phyloP scores from a whole-genome alignment of 2,888 invertebrate genomes.

The Cryptophagus acutangulus region DNA sequence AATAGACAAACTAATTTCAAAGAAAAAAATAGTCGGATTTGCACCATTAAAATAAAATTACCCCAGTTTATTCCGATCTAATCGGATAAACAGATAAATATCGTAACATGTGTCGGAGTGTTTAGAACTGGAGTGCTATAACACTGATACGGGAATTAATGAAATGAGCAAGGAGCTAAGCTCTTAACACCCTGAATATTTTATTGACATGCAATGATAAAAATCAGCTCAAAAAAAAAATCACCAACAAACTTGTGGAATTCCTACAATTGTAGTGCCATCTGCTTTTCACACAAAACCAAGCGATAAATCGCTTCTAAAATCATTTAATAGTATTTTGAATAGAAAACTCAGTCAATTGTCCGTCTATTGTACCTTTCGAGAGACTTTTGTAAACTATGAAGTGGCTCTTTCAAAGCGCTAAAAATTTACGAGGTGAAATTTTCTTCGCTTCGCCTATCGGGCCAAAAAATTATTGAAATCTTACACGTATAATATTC shows the following conservation, averaged over 20 bases:
- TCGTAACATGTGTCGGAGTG: slow-evolving; percentile 45
- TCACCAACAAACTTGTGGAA: slow-evolving; percentile 5
- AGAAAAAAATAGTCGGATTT: too few relatives aligned
- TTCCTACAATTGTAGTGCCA: slow-evolving; percentile 3
- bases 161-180: not conserved
- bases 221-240: not conserved
- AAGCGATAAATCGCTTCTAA: slow-evolving; percentile 27
- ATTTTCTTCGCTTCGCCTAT: too few relatives aligned
- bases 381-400: slow-evolving; percentile 21
- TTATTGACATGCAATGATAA: slow-evolving; percentile 1
- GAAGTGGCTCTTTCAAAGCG: slow-evolving; percentile 19
- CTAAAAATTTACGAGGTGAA: too few relatives aligned
- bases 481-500: slow-evolving; percentile 95
- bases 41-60: too few relatives aligned
- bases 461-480: too few relatives aligned
- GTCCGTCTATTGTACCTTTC: slow-evolving; percentile 16
- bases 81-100: slow-evolving; percentile 43
- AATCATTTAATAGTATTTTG: slow-evolving; percentile 22
- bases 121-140: slow-evolving; percentile 30
- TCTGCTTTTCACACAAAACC: too few relatives aligned
- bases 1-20: too few relatives aligned
- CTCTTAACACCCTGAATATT: slow-evolving; percentile 4
- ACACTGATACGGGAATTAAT: slow-evolving; percentile 20
- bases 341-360: slow-evolving; percentile 23
- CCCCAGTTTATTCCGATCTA: slow-evolving; percentile 52